Conservation (phyloP, 1,140 invertebrate genomes). For the Mycetomoellerius zeteki region DNA sequence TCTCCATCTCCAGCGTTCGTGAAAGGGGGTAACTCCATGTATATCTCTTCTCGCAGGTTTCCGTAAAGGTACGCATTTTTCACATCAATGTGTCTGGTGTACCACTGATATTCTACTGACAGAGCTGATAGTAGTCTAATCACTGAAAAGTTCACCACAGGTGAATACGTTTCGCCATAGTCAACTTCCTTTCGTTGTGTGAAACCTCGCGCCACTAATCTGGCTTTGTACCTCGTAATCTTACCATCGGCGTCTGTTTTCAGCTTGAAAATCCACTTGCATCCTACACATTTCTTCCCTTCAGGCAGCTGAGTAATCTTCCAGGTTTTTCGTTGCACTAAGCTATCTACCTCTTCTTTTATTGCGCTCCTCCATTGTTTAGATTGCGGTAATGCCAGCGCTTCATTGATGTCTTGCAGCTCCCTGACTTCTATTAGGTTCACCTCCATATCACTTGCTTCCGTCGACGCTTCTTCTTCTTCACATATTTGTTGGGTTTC, state of each 20-base stretch:
- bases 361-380: constrained; percentile 1
- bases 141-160: not conserved
- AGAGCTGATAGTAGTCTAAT: constrained; percentile 18
- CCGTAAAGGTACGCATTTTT: constrained; percentile 36
- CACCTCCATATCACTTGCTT: not conserved
- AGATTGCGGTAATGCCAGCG: not conserved
- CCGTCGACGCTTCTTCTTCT: not conserved
- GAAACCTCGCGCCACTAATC: constrained; percentile 42
- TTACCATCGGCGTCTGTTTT: constrained; percentile 8
- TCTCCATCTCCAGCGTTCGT: not conserved
- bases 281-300: not conserved
- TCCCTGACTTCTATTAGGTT: constrained; percentile 26
- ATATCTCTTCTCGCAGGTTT: constrained; percentile 9
- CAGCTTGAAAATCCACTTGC: constrained; percentile 18
- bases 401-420: not conserved
- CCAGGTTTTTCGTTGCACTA: constrained; percentile 15
- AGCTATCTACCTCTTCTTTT: not conserved
- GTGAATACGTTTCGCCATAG: constrained; percentile 10
- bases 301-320: not conserved
- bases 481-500: not conserved
- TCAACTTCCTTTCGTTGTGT: not conserved
- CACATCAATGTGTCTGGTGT: constrained; percentile 18
- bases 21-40: constrained; percentile 6
- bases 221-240: constrained; percentile 16
- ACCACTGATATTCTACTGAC: not conserved